Evolutionary conservation across 2,113 vertebrate genomes (phyloP), one percentile per base, ranked within the genome.

Genomic region (Semnornis frantzii): DNA sequence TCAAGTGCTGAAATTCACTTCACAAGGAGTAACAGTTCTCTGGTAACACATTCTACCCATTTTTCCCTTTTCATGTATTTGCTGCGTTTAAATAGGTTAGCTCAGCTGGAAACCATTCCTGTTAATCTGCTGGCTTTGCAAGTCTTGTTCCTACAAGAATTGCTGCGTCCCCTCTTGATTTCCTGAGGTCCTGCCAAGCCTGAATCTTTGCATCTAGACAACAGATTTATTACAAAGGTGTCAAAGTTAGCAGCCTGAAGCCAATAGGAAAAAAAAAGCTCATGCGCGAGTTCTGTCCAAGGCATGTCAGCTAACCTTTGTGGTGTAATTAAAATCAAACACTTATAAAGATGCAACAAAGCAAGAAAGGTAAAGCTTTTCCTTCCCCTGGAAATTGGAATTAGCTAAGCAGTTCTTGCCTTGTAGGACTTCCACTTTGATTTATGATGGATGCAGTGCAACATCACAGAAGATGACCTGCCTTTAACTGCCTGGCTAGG

Each of bases 201-300:
- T 81, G 58, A 82, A 82, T 31, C 42, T 95, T 97, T 94, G 93
- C 93, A 89, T 92, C 65, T 91, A 93, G 81, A 86, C 82, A 97
- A 95, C 55, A 97, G 86, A 96, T 97, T 93, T 95, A 97, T 87
- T 95, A 97, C 62, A 95, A 91, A 95, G 94, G 87, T 96, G 97
- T 97, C 96, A 97, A 91, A 96, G 95, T 78, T 90, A 93, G 81
- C 94, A 96, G 88, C 83, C 93, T 86, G 46, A 83, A 89, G 94
- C 85, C 69, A 96, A 81, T 16, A 76, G 68, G 27, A 79, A 70
- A 82, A 92, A 42, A 66, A 71, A 12, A 68, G 59, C 89, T 17
- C 33, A 52, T 64, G 86, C 55, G 64, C 94, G 76, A 81, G 82
- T 89, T 92, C 90, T 82, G 30, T 89, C 93, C 89, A 95, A 95